phyloP scores from a whole-genome alignment of 2,888 invertebrate genomes.

The Holacanthella duospinosa region DNA sequence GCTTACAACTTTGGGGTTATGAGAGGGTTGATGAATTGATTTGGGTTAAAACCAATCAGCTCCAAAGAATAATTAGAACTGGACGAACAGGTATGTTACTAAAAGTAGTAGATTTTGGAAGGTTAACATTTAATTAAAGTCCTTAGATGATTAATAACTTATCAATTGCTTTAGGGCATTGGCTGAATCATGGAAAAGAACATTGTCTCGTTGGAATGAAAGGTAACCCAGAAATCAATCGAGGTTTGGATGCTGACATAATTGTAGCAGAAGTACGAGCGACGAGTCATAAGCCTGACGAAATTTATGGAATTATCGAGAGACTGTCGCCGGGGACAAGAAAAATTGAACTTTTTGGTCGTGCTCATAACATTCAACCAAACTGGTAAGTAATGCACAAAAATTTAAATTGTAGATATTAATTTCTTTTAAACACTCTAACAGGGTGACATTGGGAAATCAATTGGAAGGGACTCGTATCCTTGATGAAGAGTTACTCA shows the following conservation, averaged over 20 bases:
- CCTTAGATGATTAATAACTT: too few species aligned
- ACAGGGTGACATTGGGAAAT: constrained; percentile 68
- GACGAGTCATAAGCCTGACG: constrained; percentile 96
- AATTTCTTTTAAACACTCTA: neutral
- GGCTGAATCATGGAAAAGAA: constrained; percentile 98
- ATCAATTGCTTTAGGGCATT: constrained; percentile 55
- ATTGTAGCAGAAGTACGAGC: constrained; percentile 97
- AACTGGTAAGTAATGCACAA: constrained; percentile 61
- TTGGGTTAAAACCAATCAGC: constrained; percentile 98
- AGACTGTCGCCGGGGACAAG: constrained; percentile 89
- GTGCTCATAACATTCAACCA: constrained; percentile 95
- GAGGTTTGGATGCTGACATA: constrained; percentile 93
- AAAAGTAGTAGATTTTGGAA: neutral
- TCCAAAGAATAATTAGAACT: constrained; percentile 91
- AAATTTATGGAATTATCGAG: constrained; percentile 96
- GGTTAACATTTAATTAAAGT: neutral
- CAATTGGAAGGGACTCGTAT: constrained; percentile 90
- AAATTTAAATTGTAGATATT: neutral
- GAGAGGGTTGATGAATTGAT: constrained; percentile 93
- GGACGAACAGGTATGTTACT: constrained; percentile 63
- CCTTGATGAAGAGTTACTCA: constrained; percentile 81
- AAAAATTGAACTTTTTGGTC: constrained; percentile 92
- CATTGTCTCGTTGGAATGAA: constrained; percentile 96
- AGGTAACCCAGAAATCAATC: constrained; percentile 80
- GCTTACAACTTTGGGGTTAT: constrained; percentile 92